These are phyloP conservation scores for Hafferia zeledoni DNA, from an alignment of 2,797 vertebrate genomes.

Conservation along the genomic window DNA sequence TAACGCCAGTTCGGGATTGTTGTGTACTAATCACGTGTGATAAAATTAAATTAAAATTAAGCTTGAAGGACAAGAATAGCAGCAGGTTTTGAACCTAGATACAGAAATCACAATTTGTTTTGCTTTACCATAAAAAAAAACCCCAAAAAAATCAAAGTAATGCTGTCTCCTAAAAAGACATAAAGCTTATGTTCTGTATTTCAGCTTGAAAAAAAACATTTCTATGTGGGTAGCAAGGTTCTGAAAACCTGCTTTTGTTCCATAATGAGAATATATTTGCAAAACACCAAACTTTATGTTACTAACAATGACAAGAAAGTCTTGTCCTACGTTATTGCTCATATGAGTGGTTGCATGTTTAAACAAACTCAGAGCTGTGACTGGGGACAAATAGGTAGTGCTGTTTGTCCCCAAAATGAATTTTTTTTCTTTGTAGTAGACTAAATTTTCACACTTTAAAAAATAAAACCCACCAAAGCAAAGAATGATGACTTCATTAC, in stretches of 20 bases:
- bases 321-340: accelerated
- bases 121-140: accelerated
- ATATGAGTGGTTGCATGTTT: neutral
- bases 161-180: neutral
- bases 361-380: neutral
- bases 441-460: neutral
- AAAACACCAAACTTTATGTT: neutral
- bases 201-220: neutral
- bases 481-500: neutral
- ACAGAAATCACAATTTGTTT: neutral
- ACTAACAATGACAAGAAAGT: neutral
- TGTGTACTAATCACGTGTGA: neutral
- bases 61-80: neutral
- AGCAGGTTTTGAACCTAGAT: neutral
- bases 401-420: neutral
- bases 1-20: neutral
- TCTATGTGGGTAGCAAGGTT: neutral
- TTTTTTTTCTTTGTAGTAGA: neutral
- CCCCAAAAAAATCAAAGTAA: neutral
- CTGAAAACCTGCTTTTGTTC: neutral
- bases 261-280: neutral
- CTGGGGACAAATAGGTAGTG: neutral
- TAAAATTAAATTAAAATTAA: constrained; percentile 9
- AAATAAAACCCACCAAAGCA: neutral
- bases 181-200: neutral